phyloP scores from a whole-genome alignment of 2,797 vertebrate species.

The Paramormyrops hopkinsi region DNA sequence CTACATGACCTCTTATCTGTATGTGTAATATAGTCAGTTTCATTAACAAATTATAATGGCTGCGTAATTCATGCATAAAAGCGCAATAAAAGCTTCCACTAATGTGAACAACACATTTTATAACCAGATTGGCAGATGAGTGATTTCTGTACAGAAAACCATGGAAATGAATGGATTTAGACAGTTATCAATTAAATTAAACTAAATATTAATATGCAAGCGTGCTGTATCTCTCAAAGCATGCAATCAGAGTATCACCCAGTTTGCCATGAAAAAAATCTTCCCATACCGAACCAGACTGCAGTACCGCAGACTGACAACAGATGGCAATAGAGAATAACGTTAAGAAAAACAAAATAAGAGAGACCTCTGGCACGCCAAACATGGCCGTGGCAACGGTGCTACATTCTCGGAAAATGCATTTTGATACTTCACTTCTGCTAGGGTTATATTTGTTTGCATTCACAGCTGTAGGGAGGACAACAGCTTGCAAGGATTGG shows the following conservation, averaged over 20 bases:
- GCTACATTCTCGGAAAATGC: not conserved
- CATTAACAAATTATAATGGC: not conserved
- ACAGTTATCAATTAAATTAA: constrained; percentile 32
- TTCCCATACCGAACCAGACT: not conserved
- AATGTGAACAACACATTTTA: constrained; percentile 20
- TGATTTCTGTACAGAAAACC: not conserved
- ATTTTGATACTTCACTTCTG: not conserved
- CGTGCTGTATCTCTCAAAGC: not conserved
- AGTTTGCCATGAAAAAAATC: not conserved
- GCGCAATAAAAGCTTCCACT: constrained; percentile 42
- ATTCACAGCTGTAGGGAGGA: not conserved
- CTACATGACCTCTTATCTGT: not conserved
- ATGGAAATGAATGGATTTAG: constrained; percentile 18
- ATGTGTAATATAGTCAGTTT: not conserved
- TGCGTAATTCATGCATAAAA: constrained; percentile 38
- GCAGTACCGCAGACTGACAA: constrained; percentile 18
- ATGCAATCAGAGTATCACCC: not conserved
- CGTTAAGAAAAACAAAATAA: constrained; percentile 7
- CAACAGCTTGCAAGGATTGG: not conserved
- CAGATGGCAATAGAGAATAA: constrained; percentile 38
- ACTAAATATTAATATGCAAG: constrained; percentile 36
- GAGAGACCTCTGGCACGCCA: not conserved
- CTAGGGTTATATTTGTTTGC: not conserved
- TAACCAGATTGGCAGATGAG: constrained; percentile 10
- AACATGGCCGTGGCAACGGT: not conserved